Percentiles rank a stretch among this genome's conserved stretches.
Conservation (phyloP, 2,888 invertebrate genomes). For the Gasteruption jaculator region DNA sequence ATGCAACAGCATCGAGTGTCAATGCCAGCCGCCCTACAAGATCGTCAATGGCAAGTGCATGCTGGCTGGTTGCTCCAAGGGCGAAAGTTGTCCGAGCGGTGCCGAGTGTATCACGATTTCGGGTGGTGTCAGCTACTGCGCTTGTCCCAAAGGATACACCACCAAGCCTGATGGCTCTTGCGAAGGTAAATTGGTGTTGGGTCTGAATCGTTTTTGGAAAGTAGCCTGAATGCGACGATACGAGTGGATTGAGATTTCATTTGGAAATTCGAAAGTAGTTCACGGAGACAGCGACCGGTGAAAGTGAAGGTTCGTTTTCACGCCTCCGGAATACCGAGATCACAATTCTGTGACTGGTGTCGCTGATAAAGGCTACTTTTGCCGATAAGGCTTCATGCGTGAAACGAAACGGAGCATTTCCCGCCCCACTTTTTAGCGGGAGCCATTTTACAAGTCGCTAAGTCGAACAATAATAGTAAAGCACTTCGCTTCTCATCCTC, state of each 20-base stretch:
- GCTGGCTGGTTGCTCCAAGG: slow-evolving; percentile 75
- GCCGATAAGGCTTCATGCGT: too few relatives aligned
- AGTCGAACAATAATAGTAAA: neutral
- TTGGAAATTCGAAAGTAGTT: too few relatives aligned
- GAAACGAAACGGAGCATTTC: too few relatives aligned
- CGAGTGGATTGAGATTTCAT: too few relatives aligned
- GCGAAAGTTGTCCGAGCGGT: slow-evolving; percentile 77
- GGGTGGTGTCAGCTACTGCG: slow-evolving; percentile 87
- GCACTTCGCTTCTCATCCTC: neutral
- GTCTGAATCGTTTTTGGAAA: too few relatives aligned
- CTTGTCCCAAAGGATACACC: slow-evolving; percentile 83
- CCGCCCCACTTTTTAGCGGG: too few relatives aligned
- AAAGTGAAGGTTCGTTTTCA: too few relatives aligned
- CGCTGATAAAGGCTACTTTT: too few relatives aligned
- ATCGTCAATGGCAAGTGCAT: slow-evolving; percentile 80
- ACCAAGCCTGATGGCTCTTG: slow-evolving; percentile 77
- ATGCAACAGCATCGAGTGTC: slow-evolving; percentile 77
- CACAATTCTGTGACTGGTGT: too few relatives aligned
- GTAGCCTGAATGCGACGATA: too few relatives aligned
- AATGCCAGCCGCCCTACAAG: slow-evolving; percentile 84
- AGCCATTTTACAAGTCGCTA: too few relatives aligned
- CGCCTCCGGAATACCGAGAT: too few relatives aligned
- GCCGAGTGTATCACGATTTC: slow-evolving; percentile 89
- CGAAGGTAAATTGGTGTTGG: slow-evolving; percentile 50
- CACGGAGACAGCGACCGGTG: neutral